Evolutionary conservation across 2,113 vertebrate species (phyloP).

Genomic region (Sitta europaea): DNA sequence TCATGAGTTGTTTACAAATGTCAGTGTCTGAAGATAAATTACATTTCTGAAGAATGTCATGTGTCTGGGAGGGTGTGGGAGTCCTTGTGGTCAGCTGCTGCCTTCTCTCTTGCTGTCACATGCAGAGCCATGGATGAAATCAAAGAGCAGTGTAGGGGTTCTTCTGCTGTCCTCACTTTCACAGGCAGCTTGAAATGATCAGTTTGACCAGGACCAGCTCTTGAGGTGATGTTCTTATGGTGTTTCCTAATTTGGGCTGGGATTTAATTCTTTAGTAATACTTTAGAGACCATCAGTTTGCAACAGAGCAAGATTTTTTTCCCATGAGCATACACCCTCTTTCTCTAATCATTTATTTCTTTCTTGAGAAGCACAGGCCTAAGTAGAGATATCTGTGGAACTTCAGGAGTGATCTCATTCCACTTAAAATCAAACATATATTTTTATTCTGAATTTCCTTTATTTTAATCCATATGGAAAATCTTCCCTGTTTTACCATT

Average conservation of each 20-base stretch:
- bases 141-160: not conserved
- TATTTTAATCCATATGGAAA: not conserved
- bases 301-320: not conserved
- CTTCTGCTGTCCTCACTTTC: not conserved
- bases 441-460: not conserved
- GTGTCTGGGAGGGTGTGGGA: not conserved
- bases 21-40: not conserved
- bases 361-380: not conserved
- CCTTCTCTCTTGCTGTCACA: not conserved
- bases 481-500: not conserved
- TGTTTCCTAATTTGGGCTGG: not conserved
- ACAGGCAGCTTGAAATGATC: not conserved
- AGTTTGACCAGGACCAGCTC: not conserved
- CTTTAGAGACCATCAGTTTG: not conserved
- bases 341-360: not conserved
- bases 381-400: not conserved
- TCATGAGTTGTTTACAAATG: not conserved
- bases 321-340: accelerated
- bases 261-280: not conserved
- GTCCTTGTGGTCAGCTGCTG: not conserved
- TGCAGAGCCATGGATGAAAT: not conserved
- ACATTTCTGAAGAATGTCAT: not conserved
- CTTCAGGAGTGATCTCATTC: not conserved
- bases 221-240: not conserved
- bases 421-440: not conserved